Base-by-base conservation (phyloP, 2,113 vertebrate genomes). In the Rhombomys opimus region DNA sequence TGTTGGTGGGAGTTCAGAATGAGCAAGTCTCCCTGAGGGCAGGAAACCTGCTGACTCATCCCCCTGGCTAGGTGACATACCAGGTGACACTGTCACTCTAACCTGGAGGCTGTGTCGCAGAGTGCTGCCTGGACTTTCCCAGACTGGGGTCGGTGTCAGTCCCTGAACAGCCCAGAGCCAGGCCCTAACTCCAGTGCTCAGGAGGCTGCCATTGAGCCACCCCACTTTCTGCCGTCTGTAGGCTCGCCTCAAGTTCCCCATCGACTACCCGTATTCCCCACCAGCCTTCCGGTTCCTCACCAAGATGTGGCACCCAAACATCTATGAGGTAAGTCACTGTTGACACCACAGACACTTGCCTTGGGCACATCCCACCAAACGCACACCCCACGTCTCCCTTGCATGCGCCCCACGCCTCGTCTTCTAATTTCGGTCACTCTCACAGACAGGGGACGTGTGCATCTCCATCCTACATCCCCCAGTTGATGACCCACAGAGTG, bases 241-340 rank as follows among this genome's bases (percentile, higher is more conserved):
- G 99, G 99, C 99, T 75, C 99, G 99, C 73, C 99, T 99, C 98
- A 99, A 99, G 86, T 99, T 99, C 97, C 99, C 99, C 15, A 98
- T 99, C 0, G 99, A 99, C 97, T 99, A 99, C 88, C 99, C 99
- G 0, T 99, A 99, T 97, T 99, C 99, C n/a, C 99, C 99, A 1
- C 99, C 99, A 0, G 99, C 99, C 70, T 99, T 99, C 94, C 98
- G 99, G 61, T 99, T 99, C 97, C 98, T 99, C 91, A 99, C 99
- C 97, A 99, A 99, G 98, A 99, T 99, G 99, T 99, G 99, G 99
- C 99, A 99, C 97, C 99, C 99, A 73, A 99, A 99, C 98, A 99
- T 99, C 98, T 99, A 99, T 0, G 99, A 99, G 99, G 99, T 99
- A 89, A 2, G 22, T 15, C 5, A 25, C 61, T 76, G 1, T 10